Conservation (phyloP, 2,113 vertebrate species). For the Mirounga angustirostris region DNA sequence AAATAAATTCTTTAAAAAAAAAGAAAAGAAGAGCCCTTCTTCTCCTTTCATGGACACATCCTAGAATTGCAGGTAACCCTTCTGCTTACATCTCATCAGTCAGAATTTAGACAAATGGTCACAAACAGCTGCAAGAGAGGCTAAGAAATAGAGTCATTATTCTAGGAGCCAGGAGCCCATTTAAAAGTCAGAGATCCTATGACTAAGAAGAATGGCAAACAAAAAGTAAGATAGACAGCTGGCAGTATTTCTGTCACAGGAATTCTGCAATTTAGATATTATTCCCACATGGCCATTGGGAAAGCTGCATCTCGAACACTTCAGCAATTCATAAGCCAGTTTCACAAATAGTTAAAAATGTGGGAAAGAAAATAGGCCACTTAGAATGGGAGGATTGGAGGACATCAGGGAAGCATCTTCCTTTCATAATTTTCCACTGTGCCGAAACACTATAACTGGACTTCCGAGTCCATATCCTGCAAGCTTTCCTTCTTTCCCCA, state of each 20-base stretch:
- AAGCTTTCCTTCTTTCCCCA: background rate
- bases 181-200: background rate
- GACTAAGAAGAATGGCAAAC: background rate
- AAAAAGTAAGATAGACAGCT: background rate
- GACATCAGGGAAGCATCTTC: background rate
- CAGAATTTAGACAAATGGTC: background rate
- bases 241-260: background rate
- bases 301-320: background rate
- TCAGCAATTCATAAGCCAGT: background rate
- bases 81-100: background rate
- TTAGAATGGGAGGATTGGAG: background rate
- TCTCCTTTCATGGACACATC: background rate
- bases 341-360: slow-evolving; percentile 37
- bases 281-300: background rate
- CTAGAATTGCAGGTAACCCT: background rate
- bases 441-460: background rate
- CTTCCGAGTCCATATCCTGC: background rate
- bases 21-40: background rate
- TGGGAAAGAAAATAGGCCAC: background rate
- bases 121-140: background rate
- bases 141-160: background rate
- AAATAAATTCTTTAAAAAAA: background rate
- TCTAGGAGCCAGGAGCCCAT: background rate
- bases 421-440: background rate
- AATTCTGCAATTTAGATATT: background rate